These are phyloP conservation scores for Agriopis aurantiaria DNA, from an alignment of 2,888 invertebrate species.

Conservation along the genomic window DNA sequence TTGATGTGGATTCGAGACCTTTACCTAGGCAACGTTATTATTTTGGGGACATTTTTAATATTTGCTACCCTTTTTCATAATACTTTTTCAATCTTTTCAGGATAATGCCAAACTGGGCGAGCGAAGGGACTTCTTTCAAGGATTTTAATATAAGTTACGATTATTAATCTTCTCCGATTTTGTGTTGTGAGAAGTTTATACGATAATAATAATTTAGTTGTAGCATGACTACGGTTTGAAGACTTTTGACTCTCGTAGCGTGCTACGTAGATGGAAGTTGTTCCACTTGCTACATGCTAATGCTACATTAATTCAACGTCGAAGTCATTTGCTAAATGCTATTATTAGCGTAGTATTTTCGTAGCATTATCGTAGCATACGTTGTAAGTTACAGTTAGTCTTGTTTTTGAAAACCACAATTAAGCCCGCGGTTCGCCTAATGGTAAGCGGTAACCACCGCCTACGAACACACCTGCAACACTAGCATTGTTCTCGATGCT, in stretches of 20 bases:
- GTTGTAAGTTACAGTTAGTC: no score
- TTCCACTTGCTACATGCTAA: background rate
- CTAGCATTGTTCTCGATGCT: no score
- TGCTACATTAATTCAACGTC: no score
- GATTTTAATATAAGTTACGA: slow-evolving; percentile 11
- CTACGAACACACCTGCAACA: no score
- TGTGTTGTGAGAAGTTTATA: background rate
- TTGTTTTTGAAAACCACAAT: no score
- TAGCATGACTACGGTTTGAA: no score
- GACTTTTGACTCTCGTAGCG: no score
- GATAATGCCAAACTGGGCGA: slow-evolving; percentile 5
- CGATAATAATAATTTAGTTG: no score
- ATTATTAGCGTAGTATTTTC: background rate
- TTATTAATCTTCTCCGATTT: slow-evolving; percentile 5
- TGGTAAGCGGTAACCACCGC: no score
- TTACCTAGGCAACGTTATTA: slow-evolving; percentile 22
- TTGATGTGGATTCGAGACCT: slow-evolving; percentile 22
- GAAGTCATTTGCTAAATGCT: no score
- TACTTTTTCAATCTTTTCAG: slow-evolving; percentile 18
- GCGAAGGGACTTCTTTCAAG: slow-evolving; percentile 13
- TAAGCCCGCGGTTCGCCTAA: no score
- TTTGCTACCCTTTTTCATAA: slow-evolving; percentile 18
- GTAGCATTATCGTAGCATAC: background rate
- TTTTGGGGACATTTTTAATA: slow-evolving; percentile 28
- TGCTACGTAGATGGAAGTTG: no score